Evolutionary conservation across 2,797 vertebrate species (phyloP), one percentile per base, ranked within the genome.

Genomic region (Florisuga fusca): DNA sequence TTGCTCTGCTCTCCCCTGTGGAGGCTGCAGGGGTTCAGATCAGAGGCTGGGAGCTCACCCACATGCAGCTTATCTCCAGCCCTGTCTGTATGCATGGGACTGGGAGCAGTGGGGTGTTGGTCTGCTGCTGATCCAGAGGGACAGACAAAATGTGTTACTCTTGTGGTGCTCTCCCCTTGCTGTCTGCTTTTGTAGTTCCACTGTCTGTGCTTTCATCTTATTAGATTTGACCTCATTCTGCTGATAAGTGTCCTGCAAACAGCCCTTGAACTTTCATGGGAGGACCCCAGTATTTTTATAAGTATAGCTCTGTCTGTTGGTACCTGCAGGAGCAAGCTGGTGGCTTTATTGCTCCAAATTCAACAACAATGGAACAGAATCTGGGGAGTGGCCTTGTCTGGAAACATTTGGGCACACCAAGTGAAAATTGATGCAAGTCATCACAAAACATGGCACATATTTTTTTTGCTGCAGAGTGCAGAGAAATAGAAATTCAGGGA

Each of bases 101-200:
- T 68, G 36, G 9, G 5, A 64, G 26, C 0, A 0, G 43, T 51
- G 26, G 66, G 63, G 20, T 66, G 13, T 51, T 78, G n/a, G 8
- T 31, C 8, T 43, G 43, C 4, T 58, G 22, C 74, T 59, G 12
- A 38, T 22, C 33, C 22, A 34, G 48, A 77, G 27, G 51, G 53
- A 74, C 31, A 76, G 87, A 67, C 8, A 78, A 46, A 67, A 38
- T 1, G 3, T 18, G 45, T 41, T 50, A 53, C 38, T 41, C 38
- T 31, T 38, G 13, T 23, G 55, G 45, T 0, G 1, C 2, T 2
- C 10, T 67, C 5, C 81, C 16, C 13, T 68, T 81, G 71, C 58
- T 69, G 5, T 73, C 59, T 75, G 3, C 41, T 10, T 73, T 58
- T 75, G 12, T 27, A 31, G 18, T 41, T 11, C 34, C 51, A 11